Evolutionary conservation across 2,888 invertebrate species (phyloP).

Genomic region (Tolmerus cingulatus): DNA sequence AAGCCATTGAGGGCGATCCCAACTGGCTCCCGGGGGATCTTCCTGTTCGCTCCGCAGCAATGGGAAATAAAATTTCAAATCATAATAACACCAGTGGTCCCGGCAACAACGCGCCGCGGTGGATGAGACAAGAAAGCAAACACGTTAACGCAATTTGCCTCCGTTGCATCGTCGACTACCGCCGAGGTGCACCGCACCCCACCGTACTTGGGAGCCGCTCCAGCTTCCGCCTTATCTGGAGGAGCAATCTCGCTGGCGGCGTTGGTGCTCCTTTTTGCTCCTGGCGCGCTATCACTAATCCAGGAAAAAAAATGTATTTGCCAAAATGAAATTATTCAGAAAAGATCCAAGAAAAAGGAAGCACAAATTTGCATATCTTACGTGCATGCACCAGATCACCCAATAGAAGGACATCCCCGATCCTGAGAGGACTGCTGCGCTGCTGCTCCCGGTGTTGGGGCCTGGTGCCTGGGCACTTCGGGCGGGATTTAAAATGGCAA

Average conservation of each 20-base stretch:
- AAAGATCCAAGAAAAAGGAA: conserved; percentile 1
- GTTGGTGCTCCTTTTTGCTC: background rate
- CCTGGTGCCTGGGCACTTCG: background rate
- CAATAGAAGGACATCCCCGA: background rate
- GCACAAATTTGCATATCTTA: background rate
- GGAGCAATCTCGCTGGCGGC: background rate
- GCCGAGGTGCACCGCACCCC: background rate
- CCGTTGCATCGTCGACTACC: background rate
- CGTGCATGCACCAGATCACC: background rate
- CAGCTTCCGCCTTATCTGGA: background rate
- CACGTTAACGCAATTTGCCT: conserved; percentile 12
- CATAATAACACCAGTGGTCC: background rate
- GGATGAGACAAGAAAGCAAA: conserved; percentile 2
- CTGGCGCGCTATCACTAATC: background rate
- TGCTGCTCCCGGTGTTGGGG: background rate
- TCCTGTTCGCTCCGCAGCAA: background rate
- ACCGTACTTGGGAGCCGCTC: background rate
- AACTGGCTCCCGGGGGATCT: background rate
- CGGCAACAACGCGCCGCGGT: background rate
- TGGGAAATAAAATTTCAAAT: conserved; percentile 25
- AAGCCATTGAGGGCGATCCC: background rate
- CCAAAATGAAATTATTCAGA: conserved; percentile 20
- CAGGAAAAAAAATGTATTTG: background rate
- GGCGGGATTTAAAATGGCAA: background rate
- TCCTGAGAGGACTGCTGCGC: background rate